A percentile compares a stretch with the other conserved stretches of the same genome.
Evolutionary conservation across 1,140 invertebrate genomes (phyloP).

Genomic region (Leptopilina boulardi): DNA sequence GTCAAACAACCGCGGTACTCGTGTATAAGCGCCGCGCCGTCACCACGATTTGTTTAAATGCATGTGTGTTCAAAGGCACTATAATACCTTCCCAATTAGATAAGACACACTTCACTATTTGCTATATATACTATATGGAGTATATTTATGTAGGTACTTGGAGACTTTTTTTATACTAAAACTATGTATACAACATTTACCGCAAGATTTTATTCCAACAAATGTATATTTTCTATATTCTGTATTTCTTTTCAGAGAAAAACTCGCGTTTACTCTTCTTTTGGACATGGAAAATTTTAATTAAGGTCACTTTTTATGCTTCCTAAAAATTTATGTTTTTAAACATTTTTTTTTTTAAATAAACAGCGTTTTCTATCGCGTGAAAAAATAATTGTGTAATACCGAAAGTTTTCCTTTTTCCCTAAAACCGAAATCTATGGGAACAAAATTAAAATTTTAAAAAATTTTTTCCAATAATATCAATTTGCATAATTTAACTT

Average conservation of each 20-base stretch:
- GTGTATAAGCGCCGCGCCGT: neutral
- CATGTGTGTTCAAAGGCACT: conserved; percentile 13
- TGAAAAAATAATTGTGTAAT: too few species aligned
- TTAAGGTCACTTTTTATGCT: too few species aligned
- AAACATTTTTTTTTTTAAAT: too few species aligned
- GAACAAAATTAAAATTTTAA: too few species aligned
- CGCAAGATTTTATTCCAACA: neutral
- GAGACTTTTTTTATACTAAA: neutral
- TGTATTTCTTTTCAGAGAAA: neutral
- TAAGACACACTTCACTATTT: conserved; percentile 20
- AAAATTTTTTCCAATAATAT: too few species aligned
- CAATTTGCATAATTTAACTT: too few species aligned
- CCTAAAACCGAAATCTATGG: too few species aligned
- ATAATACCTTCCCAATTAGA: conserved; percentile 21
- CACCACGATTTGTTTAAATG: conserved; percentile 26
- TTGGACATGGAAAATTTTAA: too few species aligned
- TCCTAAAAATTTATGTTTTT: too few species aligned
- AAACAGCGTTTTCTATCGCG: too few species aligned
- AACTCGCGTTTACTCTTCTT: too few species aligned
- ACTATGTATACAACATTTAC: neutral
- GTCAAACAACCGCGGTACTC: neutral
- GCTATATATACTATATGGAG: neutral
- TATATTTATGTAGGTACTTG: neutral
- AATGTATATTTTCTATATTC: neutral
- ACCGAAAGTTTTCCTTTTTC: too few species aligned